Conservation (phyloP, 1,140 invertebrate species). For the Eumeta japonica region DNA sequence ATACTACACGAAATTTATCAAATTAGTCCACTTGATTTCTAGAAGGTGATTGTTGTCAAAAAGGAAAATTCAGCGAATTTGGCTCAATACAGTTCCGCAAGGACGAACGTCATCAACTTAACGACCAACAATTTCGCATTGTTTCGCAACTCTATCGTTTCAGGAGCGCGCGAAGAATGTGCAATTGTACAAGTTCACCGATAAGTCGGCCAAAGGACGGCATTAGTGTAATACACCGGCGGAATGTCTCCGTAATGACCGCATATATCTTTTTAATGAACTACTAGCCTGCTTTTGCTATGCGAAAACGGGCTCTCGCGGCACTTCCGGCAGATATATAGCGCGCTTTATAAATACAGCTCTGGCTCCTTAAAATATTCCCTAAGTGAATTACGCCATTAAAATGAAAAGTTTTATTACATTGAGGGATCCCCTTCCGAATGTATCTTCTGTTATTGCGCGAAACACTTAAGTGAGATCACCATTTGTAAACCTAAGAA, state of each 20-base stretch:
- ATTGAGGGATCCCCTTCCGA: neutral
- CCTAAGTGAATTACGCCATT: conserved; percentile 27
- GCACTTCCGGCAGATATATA: conserved; percentile 25
- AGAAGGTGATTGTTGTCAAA: too few relatives aligned
- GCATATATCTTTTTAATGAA: conserved; percentile 46
- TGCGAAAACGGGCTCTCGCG: conserved; percentile 27
- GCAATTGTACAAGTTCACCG: conserved; percentile 4
- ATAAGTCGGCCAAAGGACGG: conserved; percentile 23
- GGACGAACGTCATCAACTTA: too few relatives aligned
- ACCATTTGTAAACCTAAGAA: too few relatives aligned
- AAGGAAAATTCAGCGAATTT: too few relatives aligned
- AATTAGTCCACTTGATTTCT: too few relatives aligned
- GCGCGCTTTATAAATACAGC: conserved; percentile 28
- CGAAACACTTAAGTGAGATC: too few relatives aligned
- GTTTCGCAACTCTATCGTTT: too few relatives aligned
- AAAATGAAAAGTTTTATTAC: conserved; percentile 22
- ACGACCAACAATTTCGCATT: too few relatives aligned
- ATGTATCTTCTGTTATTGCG: too few relatives aligned
- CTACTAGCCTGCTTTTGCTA: conserved; percentile 33
- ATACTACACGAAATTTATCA: too few relatives aligned
- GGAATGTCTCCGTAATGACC: conserved; percentile 36
- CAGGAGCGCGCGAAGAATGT: too few relatives aligned
- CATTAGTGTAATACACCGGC: conserved; percentile 28
- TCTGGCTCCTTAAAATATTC: conserved; percentile 20
- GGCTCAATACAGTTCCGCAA: too few relatives aligned